Base-by-base conservation (phyloP, 2,888 invertebrate genomes). In the Kuschelorhynchus macadamiae region DNA sequence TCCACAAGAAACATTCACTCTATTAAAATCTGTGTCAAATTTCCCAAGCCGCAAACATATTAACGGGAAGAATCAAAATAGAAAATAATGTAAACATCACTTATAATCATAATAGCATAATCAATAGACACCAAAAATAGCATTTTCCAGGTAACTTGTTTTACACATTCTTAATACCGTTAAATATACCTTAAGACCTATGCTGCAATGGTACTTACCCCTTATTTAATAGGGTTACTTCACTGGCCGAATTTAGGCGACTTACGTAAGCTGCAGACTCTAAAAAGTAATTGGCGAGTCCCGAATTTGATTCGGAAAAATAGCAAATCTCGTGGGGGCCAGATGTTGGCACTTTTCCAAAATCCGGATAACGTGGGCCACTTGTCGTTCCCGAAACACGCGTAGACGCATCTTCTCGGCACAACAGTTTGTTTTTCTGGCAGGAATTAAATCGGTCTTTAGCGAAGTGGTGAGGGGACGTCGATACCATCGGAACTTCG, bases 231-330 rank as follows among this genome's bases (percentile, higher is more conserved):
- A 11, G 12, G 11, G 25, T 5, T 25, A 25, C 3, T 25, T 25
- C 25, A 20, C 30, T 49, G 14, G 1, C 20, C 12, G 12, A 11
- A 49, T 14, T 18, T n/a, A 52, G 17, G 17, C n/a, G 7, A 62
- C 62, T 64, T 56, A 64, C 47, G 50, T 64, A 64, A 64, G 56
- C 42, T 12, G 39, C 36, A 3, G 11, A 59, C 52, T 50, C 44
- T 46, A 30, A 55, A 25, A 50, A 59, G 39, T 52, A 50, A 65
- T 65, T 59, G 65, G 65, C 59, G 46, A 65, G 59, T 52, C 50
- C 57, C 21, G 25, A 25, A 59, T 59, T 65, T 46, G 33, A 65
- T 65, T 65, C 59, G 59, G 53, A 66, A 66, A 66, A 60, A 66
- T 39, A 53, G 32, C 52, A 14, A 60, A 25, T 52, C 18, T 25